Evolutionary conservation across 2,888 invertebrate genomes (phyloP).

Genomic region (Caenorhabditis sp.): DNA sequence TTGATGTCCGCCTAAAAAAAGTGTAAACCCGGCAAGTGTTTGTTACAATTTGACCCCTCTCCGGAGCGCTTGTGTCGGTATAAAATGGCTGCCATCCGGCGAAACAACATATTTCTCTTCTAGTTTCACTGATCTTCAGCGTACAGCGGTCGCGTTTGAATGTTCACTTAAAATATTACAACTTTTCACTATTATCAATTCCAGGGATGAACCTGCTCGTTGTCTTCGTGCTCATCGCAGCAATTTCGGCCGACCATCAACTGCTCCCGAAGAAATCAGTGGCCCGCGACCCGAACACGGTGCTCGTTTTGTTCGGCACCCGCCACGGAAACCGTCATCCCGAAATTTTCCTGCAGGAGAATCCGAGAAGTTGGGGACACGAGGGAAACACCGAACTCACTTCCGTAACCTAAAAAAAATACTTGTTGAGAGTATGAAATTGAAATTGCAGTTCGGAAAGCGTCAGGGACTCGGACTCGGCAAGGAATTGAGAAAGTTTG

Average conservation of each 20-base stretch:
- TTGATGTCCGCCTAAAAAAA: no score
- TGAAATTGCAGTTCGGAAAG: constrained; percentile 65
- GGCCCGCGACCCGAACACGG: constrained; percentile 31
- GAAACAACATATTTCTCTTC: no score
- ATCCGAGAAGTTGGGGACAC: constrained; percentile 64
- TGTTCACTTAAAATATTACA: no score
- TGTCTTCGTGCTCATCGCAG: constrained; percentile 4
- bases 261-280: constrained; percentile 39
- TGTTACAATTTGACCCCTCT: no score
- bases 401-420: no score
- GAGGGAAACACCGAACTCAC: constrained; percentile 67
- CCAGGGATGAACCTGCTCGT: constrained; percentile 33
- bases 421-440: no score
- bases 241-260: constrained; percentile 15
- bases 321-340: constrained; percentile 70
- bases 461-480: constrained; percentile 68
- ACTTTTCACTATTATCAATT: no score
- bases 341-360: constrained; percentile 55
- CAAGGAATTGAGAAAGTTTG: constrained; percentile 62
- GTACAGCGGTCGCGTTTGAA: no score
- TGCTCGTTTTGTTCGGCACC: constrained; percentile 38
- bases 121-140: no score
- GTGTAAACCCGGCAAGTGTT: no score
- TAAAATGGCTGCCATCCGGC: no score
- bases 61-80: no score